phyloP scores from a whole-genome alignment of 2,888 invertebrate genomes.

The Napeogenes inachia region DNA sequence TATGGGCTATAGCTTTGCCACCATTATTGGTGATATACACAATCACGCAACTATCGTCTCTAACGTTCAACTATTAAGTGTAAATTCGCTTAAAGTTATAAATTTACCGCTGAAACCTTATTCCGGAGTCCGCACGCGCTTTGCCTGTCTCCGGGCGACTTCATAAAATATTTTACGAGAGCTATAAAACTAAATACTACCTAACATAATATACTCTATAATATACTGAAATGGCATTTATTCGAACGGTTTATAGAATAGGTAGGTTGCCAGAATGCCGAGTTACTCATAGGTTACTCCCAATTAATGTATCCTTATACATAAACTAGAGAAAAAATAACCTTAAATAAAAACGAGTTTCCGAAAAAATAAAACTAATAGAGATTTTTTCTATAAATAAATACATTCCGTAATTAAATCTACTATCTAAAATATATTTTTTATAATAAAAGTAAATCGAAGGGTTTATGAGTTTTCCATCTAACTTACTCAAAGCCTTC shows the following conservation, averaged over 20 bases:
- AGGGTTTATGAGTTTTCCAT: slow-evolving; percentile 9
- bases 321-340: background rate
- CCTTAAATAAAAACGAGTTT: background rate
- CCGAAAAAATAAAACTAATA: background rate
- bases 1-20: slow-evolving; percentile 18
- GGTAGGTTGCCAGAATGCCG: background rate
- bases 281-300: background rate
- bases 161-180: slow-evolving; percentile 43
- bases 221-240: slow-evolving; percentile 19
- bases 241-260: slow-evolving; percentile 17
- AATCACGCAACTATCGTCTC: slow-evolving; percentile 11
- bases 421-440: slow-evolving; percentile 6
- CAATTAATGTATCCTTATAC: background rate
- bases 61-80: slow-evolving; percentile 4
- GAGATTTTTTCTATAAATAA: background rate
- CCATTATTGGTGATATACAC: slow-evolving; percentile 9
- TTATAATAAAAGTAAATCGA: slow-evolving; percentile 10
- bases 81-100: slow-evolving; percentile 17
- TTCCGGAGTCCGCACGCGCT: slow-evolving; percentile 37
- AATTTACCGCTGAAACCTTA: slow-evolving; percentile 27
- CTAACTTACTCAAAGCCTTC: slow-evolving; percentile 13
- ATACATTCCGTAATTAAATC: slow-evolving; percentile 2
- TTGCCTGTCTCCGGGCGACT: slow-evolving; percentile 34
- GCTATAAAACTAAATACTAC: slow-evolving; percentile 42
- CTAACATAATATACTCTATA: slow-evolving; percentile 25